These are phyloP conservation scores for Spicauda simplicius DNA, from an alignment of 2,888 invertebrate species.

Conservation along the genomic window DNA sequence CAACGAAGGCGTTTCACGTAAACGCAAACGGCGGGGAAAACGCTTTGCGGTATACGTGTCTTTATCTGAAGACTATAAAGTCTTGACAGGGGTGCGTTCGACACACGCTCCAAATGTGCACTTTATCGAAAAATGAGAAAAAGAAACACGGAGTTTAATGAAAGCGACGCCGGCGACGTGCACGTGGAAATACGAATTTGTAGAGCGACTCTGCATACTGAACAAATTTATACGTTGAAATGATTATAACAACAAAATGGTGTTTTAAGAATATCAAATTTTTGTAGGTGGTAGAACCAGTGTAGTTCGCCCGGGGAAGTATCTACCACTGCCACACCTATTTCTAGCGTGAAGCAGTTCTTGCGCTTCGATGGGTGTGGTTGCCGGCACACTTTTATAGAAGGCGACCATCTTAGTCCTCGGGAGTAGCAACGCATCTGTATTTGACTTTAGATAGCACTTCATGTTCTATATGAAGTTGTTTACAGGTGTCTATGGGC, in stretches of 20 bases:
- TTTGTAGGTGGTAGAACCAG: too few species aligned
- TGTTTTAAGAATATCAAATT: background rate
- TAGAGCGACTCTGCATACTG: background rate
- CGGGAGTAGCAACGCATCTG: too few species aligned
- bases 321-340: too few species aligned
- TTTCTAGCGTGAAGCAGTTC: too few species aligned
- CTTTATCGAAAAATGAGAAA: conserved; percentile 44
- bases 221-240: background rate
- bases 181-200: background rate
- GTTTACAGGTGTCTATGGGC: too few species aligned
- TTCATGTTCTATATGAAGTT: too few species aligned
- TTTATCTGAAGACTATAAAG: conserved; percentile 48
- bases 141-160: conserved; percentile 44
- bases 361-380: too few species aligned
- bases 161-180: conserved; percentile 39
- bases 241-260: too few species aligned
- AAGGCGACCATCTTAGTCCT: too few species aligned
- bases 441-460: too few species aligned
- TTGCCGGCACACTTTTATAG: too few species aligned
- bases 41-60: conserved; percentile 29
- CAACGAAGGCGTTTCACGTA: conserved; percentile 27
- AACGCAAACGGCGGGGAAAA: conserved; percentile 25
- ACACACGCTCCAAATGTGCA: conserved; percentile 41
- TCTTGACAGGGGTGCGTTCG: conserved; percentile 49
- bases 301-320: too few species aligned